Conservation (phyloP, 1,140 invertebrate genomes). For the Solenopsis fugax region DNA sequence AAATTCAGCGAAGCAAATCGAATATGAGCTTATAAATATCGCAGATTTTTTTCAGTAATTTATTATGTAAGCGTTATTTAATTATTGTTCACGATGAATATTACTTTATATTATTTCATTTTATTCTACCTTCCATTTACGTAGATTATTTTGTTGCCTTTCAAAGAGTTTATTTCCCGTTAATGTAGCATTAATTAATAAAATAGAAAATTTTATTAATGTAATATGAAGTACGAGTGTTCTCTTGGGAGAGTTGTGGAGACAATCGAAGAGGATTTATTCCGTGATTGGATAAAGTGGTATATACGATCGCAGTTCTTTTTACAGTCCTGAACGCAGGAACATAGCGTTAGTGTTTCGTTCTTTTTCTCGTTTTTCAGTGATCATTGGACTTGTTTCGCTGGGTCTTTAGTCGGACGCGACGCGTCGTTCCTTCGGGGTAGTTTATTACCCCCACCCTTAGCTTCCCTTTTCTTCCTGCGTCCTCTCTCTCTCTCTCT, state of each 20-base stretch:
- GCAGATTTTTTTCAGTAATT: not conserved
- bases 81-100: constrained; percentile 14
- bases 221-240: not conserved
- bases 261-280: constrained; percentile 2
- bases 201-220: constrained; percentile 35
- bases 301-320: constrained; percentile 23
- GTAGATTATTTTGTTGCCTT: not conserved
- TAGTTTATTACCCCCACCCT: constrained; percentile 38
- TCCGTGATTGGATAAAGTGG: constrained; percentile 31
- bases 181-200: constrained; percentile 30
- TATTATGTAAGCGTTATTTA: not conserved
- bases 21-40: not conserved
- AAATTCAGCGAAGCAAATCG: not conserved
- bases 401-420: constrained; percentile 35
- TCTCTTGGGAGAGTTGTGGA: not conserved
- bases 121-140: not conserved
- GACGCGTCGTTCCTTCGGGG: constrained; percentile 36
- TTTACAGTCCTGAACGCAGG: not conserved
- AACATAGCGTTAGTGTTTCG: not conserved
- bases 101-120: constrained; percentile 5
- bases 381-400: constrained; percentile 46
- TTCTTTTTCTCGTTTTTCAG: constrained; percentile 28
- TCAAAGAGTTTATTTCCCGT: constrained; percentile 8
- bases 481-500: not conserved
- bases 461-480: not conserved